Conservation (phyloP, 2,888 invertebrate species). For the Scotopteryx bipunctaria region DNA sequence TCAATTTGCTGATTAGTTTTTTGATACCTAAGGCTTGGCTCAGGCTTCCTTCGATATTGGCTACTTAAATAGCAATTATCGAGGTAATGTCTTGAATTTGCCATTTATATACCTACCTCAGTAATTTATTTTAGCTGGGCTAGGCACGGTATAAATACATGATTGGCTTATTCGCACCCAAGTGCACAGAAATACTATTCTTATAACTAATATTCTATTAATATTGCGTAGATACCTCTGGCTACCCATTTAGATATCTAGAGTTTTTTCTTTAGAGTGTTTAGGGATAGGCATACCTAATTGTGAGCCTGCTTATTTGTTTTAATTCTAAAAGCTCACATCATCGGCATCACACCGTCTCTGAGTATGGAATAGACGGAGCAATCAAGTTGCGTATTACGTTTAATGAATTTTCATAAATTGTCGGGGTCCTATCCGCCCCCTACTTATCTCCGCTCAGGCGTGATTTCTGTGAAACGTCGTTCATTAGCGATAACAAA, state of each 20-base stretch:
- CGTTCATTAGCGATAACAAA: constrained; percentile 68
- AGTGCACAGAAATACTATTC: too few species aligned
- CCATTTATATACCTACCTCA: too few species aligned
- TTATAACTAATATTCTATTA: too few species aligned
- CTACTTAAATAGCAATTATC: constrained; percentile 10
- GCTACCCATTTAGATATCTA: too few species aligned
- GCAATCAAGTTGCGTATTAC: constrained; percentile 9
- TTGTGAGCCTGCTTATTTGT: too few species aligned
- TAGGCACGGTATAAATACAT: neutral
- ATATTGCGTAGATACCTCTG: too few species aligned
- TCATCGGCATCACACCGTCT: neutral
- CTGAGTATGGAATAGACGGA: neutral
- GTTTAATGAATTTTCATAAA: constrained; percentile 43
- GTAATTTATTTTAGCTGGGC: neutral
- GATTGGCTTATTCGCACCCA: neutral
- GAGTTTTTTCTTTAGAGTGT: too few species aligned
- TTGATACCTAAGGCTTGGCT: constrained; percentile 15
- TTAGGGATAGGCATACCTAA: too few species aligned
- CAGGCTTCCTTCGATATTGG: constrained; percentile 11
- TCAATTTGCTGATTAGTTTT: constrained; percentile 25
- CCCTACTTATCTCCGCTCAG: constrained; percentile 55
- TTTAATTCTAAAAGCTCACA: neutral
- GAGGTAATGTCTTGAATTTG: neutral
- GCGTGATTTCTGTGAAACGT: constrained; percentile 55
- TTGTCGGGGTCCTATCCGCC: constrained; percentile 39